Conservation (phyloP, 2,888 invertebrate genomes). For the Leptopilina myrica region DNA sequence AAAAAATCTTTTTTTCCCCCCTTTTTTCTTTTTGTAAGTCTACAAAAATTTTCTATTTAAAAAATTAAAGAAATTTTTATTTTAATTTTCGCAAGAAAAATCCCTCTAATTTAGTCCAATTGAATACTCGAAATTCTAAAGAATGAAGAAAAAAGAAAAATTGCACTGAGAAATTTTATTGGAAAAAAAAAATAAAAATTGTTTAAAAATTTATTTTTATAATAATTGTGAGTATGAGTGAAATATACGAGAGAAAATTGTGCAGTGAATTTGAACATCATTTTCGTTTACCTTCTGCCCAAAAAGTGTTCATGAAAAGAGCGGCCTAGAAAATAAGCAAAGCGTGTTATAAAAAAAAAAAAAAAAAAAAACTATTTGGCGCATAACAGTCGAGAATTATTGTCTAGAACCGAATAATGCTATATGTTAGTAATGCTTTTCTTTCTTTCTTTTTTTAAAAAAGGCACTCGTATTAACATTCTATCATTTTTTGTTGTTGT, state of each 20-base stretch:
- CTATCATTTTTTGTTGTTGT: conserved; percentile 31
- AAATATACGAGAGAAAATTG: not conserved
- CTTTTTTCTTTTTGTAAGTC: no score
- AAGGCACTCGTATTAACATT: conserved; percentile 73
- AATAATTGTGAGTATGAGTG: not conserved
- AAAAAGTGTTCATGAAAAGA: conserved; percentile 26
- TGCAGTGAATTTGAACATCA: conserved; percentile 23
- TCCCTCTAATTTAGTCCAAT: no score
- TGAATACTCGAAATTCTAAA: no score
- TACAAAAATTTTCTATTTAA: no score
- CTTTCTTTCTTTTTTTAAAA: conserved; percentile 48
- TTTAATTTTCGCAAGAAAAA: no score
- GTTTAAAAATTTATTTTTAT: no score
- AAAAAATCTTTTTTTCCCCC: no score
- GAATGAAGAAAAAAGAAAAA: no score
- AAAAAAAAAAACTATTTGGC: not conserved
- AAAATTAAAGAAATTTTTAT: no score
- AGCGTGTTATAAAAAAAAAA: conserved; percentile 42
- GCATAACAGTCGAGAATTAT: conserved; percentile 44
- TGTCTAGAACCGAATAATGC: conserved; percentile 64
- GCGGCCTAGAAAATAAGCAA: conserved; percentile 42
- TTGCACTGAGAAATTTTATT: no score
- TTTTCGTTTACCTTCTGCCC: conserved; percentile 6
- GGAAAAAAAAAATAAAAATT: no score
- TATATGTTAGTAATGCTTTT: conserved; percentile 56